A percentile compares a stretch with the other conserved stretches of the same genome.
Evolutionary conservation across 2,888 invertebrate genomes (phyloP).

Genomic region (Mongoloraphidia duomilia): DNA sequence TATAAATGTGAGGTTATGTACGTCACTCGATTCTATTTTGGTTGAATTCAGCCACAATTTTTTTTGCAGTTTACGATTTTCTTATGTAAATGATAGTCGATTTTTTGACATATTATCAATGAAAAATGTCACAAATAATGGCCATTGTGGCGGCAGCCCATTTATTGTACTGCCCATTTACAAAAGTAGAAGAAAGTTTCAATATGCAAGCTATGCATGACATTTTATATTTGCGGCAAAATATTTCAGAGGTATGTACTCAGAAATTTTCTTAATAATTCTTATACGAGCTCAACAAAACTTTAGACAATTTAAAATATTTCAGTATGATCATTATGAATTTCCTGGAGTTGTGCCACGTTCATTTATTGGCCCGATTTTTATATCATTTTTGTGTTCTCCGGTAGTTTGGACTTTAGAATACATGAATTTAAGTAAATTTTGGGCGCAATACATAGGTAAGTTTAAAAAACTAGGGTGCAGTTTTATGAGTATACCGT

Average conservation of each 20-base stretch:
- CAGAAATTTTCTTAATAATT: background rate
- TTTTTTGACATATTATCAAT: slow-evolving; percentile 6
- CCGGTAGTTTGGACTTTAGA: slow-evolving; percentile 59
- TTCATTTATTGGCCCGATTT: slow-evolving; percentile 83
- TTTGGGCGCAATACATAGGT: slow-evolving; percentile 83
- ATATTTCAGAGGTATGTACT: slow-evolving; percentile 61
- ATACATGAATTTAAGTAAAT: slow-evolving; percentile 60
- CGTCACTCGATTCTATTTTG: slow-evolving; percentile 17
- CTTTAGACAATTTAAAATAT: slow-evolving; percentile 17
- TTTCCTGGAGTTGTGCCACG: slow-evolving; percentile 97
- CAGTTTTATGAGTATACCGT: too few species aligned
- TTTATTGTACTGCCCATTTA: slow-evolving; percentile 80
- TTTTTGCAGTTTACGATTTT: slow-evolving; percentile 5
- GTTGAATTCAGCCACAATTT: slow-evolving; percentile 9
- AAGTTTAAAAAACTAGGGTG: slow-evolving; percentile 30
- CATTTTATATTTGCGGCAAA: slow-evolving; percentile 73
- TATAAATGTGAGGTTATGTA: too few species aligned
- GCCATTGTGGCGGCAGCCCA: slow-evolving; percentile 64
- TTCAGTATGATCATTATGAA: slow-evolving; percentile 93
- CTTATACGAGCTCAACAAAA: background rate
- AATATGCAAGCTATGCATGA: slow-evolving; percentile 98
- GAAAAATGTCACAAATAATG: slow-evolving; percentile 55
- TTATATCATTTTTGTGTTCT: slow-evolving; percentile 60
- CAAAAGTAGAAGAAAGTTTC: slow-evolving; percentile 99
- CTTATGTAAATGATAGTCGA: slow-evolving; percentile 8